Percentiles rank a stretch among this genome's conserved stretches.
phyloP scores from a whole-genome alignment of 2,797 vertebrate species.

The Podarcis siculus region DNA sequence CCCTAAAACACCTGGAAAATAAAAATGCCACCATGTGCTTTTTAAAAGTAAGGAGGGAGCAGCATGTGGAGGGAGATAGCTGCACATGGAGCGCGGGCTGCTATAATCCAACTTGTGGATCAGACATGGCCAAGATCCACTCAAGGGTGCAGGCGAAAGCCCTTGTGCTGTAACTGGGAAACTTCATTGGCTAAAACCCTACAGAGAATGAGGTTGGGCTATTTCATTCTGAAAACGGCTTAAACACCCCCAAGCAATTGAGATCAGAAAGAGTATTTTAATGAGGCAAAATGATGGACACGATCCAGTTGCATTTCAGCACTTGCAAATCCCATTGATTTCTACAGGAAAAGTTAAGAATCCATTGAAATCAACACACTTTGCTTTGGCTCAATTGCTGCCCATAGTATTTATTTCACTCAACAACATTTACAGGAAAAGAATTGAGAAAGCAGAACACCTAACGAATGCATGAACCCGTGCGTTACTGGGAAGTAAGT shows the following conservation, averaged over 20 bases:
- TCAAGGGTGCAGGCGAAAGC: too few relatives aligned
- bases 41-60: neutral
- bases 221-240: neutral
- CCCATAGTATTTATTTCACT: neutral
- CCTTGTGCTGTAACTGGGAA: too few relatives aligned
- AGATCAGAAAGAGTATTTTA: neutral
- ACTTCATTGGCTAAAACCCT: too few relatives aligned
- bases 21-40: neutral
- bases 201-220: too few relatives aligned
- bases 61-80: neutral
- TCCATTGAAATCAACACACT: neutral
- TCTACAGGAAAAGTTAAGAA: too few relatives aligned
- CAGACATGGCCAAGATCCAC: too few relatives aligned
- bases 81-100: neutral
- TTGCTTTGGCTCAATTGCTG: neutral
- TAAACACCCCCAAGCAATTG: too few relatives aligned
- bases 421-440: neutral
- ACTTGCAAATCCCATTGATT: neutral
- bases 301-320: neutral
- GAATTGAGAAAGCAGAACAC: neutral
- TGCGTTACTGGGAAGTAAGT: neutral
- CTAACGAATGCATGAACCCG: too few relatives aligned
- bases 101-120: too few relatives aligned
- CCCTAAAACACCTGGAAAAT: neutral
- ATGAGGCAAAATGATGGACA: neutral